These are phyloP conservation scores for Sebastolobus alascanus DNA, from an alignment of 2,797 vertebrate species.

Conservation along the genomic window DNA sequence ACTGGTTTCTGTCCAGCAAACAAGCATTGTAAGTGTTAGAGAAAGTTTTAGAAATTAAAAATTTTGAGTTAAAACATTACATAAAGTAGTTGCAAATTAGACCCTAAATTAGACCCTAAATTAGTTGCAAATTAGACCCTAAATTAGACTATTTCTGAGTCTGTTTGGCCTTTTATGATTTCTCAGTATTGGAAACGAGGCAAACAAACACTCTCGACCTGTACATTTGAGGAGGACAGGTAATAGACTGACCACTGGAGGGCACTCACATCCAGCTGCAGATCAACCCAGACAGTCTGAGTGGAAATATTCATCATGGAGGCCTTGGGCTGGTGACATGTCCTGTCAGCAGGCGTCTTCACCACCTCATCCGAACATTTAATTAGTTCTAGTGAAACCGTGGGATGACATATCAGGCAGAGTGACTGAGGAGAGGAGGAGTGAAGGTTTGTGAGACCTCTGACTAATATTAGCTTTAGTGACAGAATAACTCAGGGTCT, in stretches of 20 bases:
- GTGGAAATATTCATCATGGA: conserved; percentile 53
- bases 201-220: neutral
- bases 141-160: neutral
- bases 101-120: too few species aligned
- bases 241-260: conserved; percentile 63
- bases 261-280: conserved; percentile 61
- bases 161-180: neutral
- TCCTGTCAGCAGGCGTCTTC: conserved; percentile 77
- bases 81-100: too few species aligned
- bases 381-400: conserved; percentile 73
- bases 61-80: neutral
- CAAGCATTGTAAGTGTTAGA: neutral
- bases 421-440: conserved; percentile 52
- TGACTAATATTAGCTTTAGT: conserved; percentile 86
- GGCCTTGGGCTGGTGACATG: conserved; percentile 57
- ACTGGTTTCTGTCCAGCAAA: neutral
- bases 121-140: neutral
- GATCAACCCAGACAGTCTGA: neutral
- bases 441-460: conserved; percentile 60
- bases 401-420: conserved; percentile 54
- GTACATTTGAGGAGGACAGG: neutral
- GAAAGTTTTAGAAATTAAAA: neutral
- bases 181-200: neutral
- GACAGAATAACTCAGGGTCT: conserved; percentile 82
- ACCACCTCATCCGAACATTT: conserved; percentile 73